Conservation (phyloP, 2,888 invertebrate genomes). For the Peribatodes rhomboidaria region DNA sequence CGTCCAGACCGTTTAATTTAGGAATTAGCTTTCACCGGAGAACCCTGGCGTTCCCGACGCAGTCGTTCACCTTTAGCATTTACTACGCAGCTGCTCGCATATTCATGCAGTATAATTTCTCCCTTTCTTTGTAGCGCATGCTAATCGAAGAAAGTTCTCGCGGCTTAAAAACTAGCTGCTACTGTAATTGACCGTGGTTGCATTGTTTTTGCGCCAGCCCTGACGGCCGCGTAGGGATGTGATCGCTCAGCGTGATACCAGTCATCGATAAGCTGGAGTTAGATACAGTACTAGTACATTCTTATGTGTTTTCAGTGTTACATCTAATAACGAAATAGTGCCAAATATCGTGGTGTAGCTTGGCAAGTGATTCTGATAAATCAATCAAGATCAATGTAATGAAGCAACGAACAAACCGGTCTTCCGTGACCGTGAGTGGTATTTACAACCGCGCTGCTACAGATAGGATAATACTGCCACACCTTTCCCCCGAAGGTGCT, state of each 20-base stretch:
- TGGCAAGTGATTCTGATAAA: too few relatives aligned
- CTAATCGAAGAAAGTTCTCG: conserved; percentile 84
- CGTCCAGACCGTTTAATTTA: background rate
- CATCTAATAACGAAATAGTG: too few relatives aligned
- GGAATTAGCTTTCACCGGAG: conserved; percentile 23
- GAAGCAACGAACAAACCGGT: too few relatives aligned
- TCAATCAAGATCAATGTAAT: too few relatives aligned
- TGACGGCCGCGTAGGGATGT: conserved; percentile 35
- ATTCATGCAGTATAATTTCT: conserved; percentile 82
- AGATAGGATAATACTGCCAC: too few relatives aligned
- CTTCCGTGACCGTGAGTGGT: too few relatives aligned
- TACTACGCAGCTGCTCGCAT: conserved; percentile 74
- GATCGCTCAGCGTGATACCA: background rate
- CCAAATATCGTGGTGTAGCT: too few relatives aligned
- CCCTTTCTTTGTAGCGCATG: conserved; percentile 82
- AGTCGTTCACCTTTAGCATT: conserved; percentile 85
- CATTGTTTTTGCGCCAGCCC: conserved; percentile 62
- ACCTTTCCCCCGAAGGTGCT: too few relatives aligned
- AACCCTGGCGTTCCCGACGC: conserved; percentile 46
- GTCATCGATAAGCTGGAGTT: background rate
- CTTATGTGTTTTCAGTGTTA: too few relatives aligned
- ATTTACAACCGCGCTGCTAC: too few relatives aligned
- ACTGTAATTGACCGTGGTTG: conserved; percentile 75
- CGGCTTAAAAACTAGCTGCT: conserved; percentile 77
- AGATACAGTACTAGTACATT: background rate